phyloP scores from a whole-genome alignment of 2,888 invertebrate species.

The Scaptomyza flava region DNA sequence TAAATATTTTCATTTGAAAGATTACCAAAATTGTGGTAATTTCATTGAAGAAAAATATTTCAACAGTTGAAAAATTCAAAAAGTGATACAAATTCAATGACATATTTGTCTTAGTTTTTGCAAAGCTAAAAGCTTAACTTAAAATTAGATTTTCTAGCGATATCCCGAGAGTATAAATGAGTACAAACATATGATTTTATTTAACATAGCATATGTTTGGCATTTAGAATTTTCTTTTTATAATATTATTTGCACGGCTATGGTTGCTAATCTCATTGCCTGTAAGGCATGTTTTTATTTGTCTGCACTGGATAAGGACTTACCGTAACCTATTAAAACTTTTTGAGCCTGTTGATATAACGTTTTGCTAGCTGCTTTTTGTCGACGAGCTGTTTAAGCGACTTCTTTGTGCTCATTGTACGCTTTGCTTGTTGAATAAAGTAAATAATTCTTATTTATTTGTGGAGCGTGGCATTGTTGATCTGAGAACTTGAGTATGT shows the following conservation, averaged over 20 bases:
- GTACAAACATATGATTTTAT: background rate
- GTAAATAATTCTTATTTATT: slow-evolving; percentile 50
- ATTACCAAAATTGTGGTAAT: too few species aligned
- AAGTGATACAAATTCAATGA: too few species aligned
- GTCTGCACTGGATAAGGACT: slow-evolving; percentile 63
- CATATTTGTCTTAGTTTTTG: too few species aligned
- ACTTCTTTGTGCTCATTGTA: slow-evolving; percentile 21
- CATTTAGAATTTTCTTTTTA: slow-evolving; percentile 11
- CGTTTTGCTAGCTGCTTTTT: slow-evolving; percentile 16
- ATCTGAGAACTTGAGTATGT: slow-evolving; percentile 36
- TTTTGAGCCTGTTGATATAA: slow-evolving; percentile 45
- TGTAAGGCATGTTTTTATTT: slow-evolving; percentile 61
- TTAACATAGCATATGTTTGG: background rate
- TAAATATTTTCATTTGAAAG: too few species aligned
- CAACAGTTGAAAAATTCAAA: too few species aligned
- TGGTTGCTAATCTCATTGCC: slow-evolving; percentile 49
- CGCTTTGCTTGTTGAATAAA: slow-evolving; percentile 41
- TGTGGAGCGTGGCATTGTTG: slow-evolving; percentile 26
- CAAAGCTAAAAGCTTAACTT: too few species aligned
- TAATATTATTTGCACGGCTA: slow-evolving; percentile 19
- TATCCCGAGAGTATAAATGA: background rate
- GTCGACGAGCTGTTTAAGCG: background rate
- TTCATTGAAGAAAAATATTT: too few species aligned
- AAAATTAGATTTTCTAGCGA: background rate
- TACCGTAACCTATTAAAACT: slow-evolving; percentile 71